phyloP scores from a whole-genome alignment of 2,113 vertebrate genomes.

The Toxotes jaculatrix region DNA sequence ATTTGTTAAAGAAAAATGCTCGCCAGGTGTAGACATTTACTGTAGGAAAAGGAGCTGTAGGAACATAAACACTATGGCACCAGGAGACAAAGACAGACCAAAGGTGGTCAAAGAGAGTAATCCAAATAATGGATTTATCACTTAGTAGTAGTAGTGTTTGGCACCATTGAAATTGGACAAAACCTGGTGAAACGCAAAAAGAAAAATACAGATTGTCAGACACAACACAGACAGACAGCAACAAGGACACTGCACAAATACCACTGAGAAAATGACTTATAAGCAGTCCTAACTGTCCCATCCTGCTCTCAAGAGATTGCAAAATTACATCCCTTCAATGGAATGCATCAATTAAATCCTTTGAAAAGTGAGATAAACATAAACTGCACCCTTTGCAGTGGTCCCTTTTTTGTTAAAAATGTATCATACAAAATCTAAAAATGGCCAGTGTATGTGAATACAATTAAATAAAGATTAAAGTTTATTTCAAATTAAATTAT shows the following conservation, averaged over 20 bases:
- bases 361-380: not conserved
- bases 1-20: conserved; percentile 2
- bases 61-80: conserved; percentile 23
- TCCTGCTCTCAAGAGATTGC: conserved; percentile 60
- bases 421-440: not conserved
- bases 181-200: not conserved
- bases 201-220: conserved; percentile 6
- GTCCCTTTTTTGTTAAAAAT: conserved; percentile 14
- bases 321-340: conserved; percentile 14
- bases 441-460: too few species aligned
- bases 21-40: not conserved
- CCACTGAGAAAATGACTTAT: conserved; percentile 26
- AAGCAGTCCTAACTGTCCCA: not conserved
- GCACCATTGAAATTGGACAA: conserved; percentile 9
- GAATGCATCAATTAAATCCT: conserved; percentile 19
- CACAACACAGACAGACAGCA: conserved; percentile 40
- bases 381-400: not conserved
- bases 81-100: not conserved
- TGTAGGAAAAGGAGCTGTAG: conserved; percentile 21
- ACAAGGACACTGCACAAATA: conserved; percentile 24
- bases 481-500: not conserved
- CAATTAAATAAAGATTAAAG: too few species aligned
- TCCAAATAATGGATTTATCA: conserved; percentile 22
- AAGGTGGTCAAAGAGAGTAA: not conserved
- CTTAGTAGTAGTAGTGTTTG: conserved; percentile 21